Evolutionary conservation across 2,113 vertebrate species (phyloP).

Genomic region (Capreolus pygargus): DNA sequence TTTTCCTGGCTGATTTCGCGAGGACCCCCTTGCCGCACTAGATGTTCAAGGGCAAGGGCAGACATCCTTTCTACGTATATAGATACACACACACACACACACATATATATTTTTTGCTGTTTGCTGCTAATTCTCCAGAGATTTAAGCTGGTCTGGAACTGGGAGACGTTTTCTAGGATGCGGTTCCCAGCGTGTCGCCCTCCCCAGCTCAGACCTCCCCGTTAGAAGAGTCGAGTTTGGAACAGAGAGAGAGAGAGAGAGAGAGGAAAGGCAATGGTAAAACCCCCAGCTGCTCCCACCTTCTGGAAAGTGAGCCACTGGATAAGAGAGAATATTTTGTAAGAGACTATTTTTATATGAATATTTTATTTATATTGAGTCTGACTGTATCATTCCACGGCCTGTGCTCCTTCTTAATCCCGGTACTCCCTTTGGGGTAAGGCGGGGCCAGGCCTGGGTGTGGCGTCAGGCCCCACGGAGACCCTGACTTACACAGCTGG

Average conservation of each 20-base stretch:
- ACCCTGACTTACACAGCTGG: neutral
- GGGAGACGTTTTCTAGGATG: conserved; percentile 76
- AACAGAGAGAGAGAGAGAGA: conserved; percentile 1
- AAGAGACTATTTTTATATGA: conserved; percentile 99
- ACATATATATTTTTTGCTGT: conserved; percentile 71
- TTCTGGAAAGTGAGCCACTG: conserved; percentile 87
- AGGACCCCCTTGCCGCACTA: conserved; percentile 70
- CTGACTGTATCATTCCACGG: conserved; percentile 83
- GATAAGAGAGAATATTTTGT: conserved; percentile 95
- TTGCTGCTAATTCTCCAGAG: conserved; percentile 95
- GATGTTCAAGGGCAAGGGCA: conserved; percentile 79
- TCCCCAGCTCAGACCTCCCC: conserved; percentile 59
- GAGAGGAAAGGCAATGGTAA: conserved; percentile 47
- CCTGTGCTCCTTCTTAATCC: conserved; percentile 79
- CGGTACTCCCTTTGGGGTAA: conserved; percentile 70
- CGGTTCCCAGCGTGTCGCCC: neutral
- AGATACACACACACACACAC: conserved; percentile 18
- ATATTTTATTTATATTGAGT: conserved; percentile 94
- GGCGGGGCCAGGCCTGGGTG: conserved; percentile 57
- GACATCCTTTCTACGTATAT: conserved; percentile 58
- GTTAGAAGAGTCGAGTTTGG: conserved; percentile 75
- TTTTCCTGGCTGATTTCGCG: conserved; percentile 80
- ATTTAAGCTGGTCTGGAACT: conserved; percentile 79
- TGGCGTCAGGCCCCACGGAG: neutral
- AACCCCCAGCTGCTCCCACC: conserved; percentile 84